phyloP scores from a whole-genome alignment of 2,888 invertebrate species.

The Hyppa rectilinea region DNA sequence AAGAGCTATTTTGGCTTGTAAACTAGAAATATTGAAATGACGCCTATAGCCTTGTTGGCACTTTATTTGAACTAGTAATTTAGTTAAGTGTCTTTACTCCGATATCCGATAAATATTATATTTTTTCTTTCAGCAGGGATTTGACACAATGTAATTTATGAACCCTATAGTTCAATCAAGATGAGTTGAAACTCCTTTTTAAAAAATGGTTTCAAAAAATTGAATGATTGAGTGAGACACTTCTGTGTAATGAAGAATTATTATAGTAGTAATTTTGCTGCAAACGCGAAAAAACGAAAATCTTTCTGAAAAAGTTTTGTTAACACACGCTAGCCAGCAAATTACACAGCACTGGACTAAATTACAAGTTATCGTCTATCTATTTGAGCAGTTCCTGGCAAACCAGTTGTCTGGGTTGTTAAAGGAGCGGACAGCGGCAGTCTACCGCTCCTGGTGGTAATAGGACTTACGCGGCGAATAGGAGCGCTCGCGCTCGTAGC shows the following conservation, averaged over 20 bases:
- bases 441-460: slow-evolving; percentile 74
- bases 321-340: neutral
- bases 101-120: too few species aligned
- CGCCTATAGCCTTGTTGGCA: slow-evolving; percentile 45
- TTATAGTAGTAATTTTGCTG: neutral
- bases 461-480: slow-evolving; percentile 95
- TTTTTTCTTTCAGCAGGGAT: neutral
- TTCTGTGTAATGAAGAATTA: neutral
- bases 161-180: neutral
- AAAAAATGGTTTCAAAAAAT: neutral
- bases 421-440: slow-evolving; percentile 35
- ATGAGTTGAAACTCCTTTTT: neutral
- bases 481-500: slow-evolving; percentile 94
- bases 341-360: slow-evolving; percentile 22
- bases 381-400: slow-evolving; percentile 32
- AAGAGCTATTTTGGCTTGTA: slow-evolving; percentile 47
- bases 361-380: slow-evolving; percentile 17
- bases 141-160: slow-evolving; percentile 6
- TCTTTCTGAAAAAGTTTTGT: neutral
- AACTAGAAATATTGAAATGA: slow-evolving; percentile 24
- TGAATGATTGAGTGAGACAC: neutral
- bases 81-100: slow-evolving; percentile 20
- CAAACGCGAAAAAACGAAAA: neutral
- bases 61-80: slow-evolving; percentile 29
- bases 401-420: slow-evolving; percentile 36